These are phyloP conservation scores for Laticauda colubrina DNA, from an alignment of 2,113 vertebrate species.

Conservation along the genomic window DNA sequence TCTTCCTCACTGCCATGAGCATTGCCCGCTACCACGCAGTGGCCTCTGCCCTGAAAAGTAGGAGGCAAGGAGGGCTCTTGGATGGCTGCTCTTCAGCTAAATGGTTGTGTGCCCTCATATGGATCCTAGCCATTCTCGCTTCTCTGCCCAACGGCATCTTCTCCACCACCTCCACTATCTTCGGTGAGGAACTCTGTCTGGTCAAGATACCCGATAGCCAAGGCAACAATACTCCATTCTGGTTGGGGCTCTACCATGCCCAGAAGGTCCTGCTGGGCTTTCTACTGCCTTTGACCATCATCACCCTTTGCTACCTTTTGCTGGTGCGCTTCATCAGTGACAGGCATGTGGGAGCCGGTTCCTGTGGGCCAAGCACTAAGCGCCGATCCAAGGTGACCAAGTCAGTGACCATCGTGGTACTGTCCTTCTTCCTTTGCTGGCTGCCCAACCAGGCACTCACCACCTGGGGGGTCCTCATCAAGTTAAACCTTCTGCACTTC, in stretches of 20 bases:
- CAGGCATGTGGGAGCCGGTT: constrained; percentile 70
- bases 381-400: constrained; percentile 90
- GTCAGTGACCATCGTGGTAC: constrained; percentile 90
- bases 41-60: constrained; percentile 83
- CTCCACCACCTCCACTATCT: constrained; percentile 84
- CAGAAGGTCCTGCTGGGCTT: constrained; percentile 94
- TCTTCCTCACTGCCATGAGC: constrained; percentile 97
- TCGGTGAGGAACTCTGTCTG: constrained; percentile 87
- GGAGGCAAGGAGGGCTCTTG: constrained; percentile 45
- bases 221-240: constrained; percentile 80
- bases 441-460: constrained; percentile 95
- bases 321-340: constrained; percentile 86
- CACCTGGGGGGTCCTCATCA: constrained; percentile 90
- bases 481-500: constrained; percentile 90
- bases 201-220: constrained; percentile 82
- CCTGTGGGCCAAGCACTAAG: constrained; percentile 72
- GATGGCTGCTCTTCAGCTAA: constrained; percentile 72
- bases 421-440: constrained; percentile 96
- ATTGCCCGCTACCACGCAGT: constrained; percentile 87
- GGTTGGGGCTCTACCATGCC: constrained; percentile 89
- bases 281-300: constrained; percentile 80
- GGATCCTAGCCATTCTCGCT: constrained; percentile 80
- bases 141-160: constrained; percentile 89
- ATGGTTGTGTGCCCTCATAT: constrained; percentile 78
- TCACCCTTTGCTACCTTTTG: constrained; percentile 86